Base-by-base conservation (phyloP, 2,113 vertebrate species). In the Forbesichthys papilliferus region DNA sequence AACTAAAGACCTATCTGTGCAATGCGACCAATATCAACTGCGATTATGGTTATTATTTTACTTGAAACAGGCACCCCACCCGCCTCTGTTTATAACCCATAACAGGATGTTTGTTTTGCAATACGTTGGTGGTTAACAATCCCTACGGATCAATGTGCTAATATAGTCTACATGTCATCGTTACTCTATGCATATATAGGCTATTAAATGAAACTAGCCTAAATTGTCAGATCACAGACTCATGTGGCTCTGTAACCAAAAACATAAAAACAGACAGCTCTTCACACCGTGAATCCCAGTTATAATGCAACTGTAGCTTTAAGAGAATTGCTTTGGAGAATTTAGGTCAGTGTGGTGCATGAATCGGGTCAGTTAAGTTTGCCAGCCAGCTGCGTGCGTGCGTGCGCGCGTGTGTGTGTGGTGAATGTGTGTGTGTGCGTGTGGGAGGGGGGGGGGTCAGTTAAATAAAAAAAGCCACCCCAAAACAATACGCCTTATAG, bases 261-360 rank as follows among this genome's bases (percentile, higher is more conserved):
- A 10, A 14, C 3, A 52, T 52, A 57, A 27, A 33, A 16, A 20
- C 3, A 57, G 20, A 33, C 13, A 33, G 7, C 10, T 10, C 11
- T 20, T 57, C 20, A 2, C 16, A 10, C 18, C 3, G 9, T 11
- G 8, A 8, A 27, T 27, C 16, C 16, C 55, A 3, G 4, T n/a
- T 46, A 46, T n/a, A 48, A 9, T 48, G 60, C 55, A n/a, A n/a
- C 80, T 86, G 84, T 59, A 77, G 78, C 84, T 86, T 86, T 81
- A 83, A 62, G 60, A 61, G 42, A 52, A 42, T 42, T 64, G 67
- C 67, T 48, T 58, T 71, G 68, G 65, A 52, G 70, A 73, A 87
- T 87, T 84, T 84, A 87, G 85, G 85, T 87, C 82, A 87, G 48
- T 3, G 6, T 7, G 0, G 69, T 10, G 53, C 27, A 51, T 68